A percentile compares a stretch with the other conserved stretches of the same genome.
Evolutionary conservation across 2,797 vertebrate species (phyloP).

Genomic region (Lycodopsis pacificus): DNA sequence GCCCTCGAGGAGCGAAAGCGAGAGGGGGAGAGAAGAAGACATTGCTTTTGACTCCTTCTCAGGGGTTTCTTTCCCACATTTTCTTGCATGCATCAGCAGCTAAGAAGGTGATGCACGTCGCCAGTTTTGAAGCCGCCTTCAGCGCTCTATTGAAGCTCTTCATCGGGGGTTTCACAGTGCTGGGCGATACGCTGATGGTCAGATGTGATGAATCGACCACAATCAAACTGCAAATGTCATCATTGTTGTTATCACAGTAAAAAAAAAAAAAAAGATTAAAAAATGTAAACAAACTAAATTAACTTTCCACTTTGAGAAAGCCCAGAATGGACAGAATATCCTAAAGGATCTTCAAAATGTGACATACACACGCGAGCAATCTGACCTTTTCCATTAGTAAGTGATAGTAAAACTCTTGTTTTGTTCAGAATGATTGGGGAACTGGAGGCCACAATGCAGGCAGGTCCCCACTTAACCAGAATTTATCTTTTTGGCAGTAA

Average conservation of each 20-base stretch:
- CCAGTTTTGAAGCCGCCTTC: constrained; percentile 69
- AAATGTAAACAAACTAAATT: not conserved
- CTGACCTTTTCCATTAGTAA: constrained; percentile 84
- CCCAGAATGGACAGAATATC: constrained; percentile 33
- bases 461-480: constrained; percentile 89
- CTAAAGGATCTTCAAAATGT: constrained; percentile 58
- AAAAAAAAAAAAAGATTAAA: not conserved
- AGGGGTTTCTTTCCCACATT: constrained; percentile 81
- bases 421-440: constrained; percentile 85
- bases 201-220: constrained; percentile 38
- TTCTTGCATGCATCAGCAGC: constrained; percentile 87
- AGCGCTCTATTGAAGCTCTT: constrained; percentile 61
- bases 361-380: constrained; percentile 49
- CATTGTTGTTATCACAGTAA: not conserved
- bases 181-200: constrained; percentile 53
- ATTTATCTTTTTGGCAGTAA: constrained; percentile 90
- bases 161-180: constrained; percentile 21
- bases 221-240: constrained; percentile 2
- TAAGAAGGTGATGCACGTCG: constrained; percentile 74
- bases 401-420: constrained; percentile 84
- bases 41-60: constrained; percentile 83
- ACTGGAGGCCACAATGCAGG: constrained; percentile 83
- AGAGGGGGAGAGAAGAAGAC: constrained; percentile 81
- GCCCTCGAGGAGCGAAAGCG: constrained; percentile 79
- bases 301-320: constrained; percentile 48